Percentiles rank a stretch among this genome's conserved stretches.
Conservation (phyloP, 1,140 invertebrate species). For the Steinernema feltiae region DNA sequence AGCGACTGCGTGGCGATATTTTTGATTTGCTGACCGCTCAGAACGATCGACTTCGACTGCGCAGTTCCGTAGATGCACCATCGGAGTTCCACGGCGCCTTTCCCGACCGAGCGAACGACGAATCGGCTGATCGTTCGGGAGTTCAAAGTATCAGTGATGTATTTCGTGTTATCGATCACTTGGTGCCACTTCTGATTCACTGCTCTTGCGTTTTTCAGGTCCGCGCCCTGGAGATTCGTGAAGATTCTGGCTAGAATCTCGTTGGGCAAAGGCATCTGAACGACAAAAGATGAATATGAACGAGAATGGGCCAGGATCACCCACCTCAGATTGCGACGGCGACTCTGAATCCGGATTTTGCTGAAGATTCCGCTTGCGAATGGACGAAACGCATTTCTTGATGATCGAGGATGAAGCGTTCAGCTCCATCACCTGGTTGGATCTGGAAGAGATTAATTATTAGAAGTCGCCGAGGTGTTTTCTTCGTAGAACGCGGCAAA, state of each 20-base stretch:
- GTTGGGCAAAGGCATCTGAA: neutral
- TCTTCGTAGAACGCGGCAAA: neutral
- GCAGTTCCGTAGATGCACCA: neutral
- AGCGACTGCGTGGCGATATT: neutral
- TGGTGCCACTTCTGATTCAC: neutral
- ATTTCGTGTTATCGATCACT: conserved; percentile 3
- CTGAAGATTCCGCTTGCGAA: neutral
- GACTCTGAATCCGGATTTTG: neutral
- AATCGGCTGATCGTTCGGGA: neutral
- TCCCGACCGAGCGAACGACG: neutral
- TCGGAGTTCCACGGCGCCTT: neutral
- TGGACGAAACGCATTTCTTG: neutral
- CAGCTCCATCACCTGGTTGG: neutral
- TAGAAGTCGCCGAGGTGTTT: neutral
- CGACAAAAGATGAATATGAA: neutral
- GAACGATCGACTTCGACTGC: neutral
- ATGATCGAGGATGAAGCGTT: neutral
- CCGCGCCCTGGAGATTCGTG: neutral
- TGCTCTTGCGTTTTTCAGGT: neutral
- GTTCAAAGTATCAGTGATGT: neutral
- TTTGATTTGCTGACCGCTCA: neutral
- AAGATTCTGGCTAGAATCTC: neutral
- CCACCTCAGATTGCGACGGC: neutral
- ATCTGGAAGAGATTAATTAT: neutral
- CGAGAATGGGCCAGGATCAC: neutral